Evolutionary conservation across 2,888 invertebrate genomes (phyloP), one percentile per base, ranked within the genome.

Genomic region (Blastobasis lacticolella): DNA sequence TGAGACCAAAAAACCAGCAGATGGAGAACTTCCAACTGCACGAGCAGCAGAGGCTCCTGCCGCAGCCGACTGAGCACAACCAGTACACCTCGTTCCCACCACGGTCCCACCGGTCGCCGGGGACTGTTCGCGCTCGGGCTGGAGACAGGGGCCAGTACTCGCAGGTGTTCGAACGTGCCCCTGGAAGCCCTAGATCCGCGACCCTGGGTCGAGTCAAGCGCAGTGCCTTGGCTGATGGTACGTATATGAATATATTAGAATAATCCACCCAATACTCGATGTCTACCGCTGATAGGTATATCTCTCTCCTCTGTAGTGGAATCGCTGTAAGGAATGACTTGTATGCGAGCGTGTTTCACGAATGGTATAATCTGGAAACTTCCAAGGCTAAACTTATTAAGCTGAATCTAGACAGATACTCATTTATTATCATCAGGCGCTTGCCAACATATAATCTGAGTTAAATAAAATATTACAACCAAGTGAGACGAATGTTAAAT

Each of bases 111-210:
- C 67, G 73, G 45, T 77, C 81, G 5, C 75, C 79, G 1, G 84
- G 81, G 0, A 86, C 81, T 1, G 81, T 86, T 47, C 71, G 78
- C 46, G 81, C 81, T 1, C 75, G 78, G 49, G 84, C 88, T 48
- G 88, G 88, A 0, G 88, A 88, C 55, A 72, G 83, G 42, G 88
- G 88, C 45, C 86, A 88, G 61, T 89, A 89, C 63, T 85, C 84
- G 9, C 88, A 89, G 70, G 88, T 88, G 46, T 91, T 91, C 58
- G 91, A 91, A 61, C 86, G 89, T 69, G 90, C 89, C 7, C 90
- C 90, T 6, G 71, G 88, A 0, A 90, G 90, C 62, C 90, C 91
- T 0, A 67, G 89, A 64, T 73, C 89, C 5, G 81, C 81, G 46
- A 78, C 90, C 50, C 71, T 89, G 61, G 83, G 84, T 37, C 69